Conservation (phyloP, 1,140 invertebrate genomes). For the Campoletis sonorensis region DNA sequence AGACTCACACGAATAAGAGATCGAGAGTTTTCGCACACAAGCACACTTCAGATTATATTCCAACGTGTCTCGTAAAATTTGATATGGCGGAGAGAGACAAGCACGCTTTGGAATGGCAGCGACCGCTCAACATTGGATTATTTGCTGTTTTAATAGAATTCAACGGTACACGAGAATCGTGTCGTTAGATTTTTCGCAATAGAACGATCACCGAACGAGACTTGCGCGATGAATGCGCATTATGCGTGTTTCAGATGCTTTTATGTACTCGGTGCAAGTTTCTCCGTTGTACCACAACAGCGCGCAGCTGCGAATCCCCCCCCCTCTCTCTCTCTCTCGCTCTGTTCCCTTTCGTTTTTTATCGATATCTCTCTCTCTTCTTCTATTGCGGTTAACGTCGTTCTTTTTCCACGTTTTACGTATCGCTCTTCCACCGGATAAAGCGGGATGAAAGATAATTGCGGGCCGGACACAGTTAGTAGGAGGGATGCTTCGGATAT, state of each 20-base stretch:
- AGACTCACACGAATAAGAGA: conserved; percentile 19
- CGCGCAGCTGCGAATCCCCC: conserved; percentile 12
- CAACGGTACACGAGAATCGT: neutral
- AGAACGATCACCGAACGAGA: neutral
- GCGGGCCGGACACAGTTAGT: too few species aligned
- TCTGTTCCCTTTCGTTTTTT: neutral
- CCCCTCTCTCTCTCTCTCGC: conserved; percentile 1
- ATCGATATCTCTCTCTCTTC: neutral
- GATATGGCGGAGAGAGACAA: too few species aligned
- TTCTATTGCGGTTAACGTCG: neutral
- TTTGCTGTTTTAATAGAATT: neutral
- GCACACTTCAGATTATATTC: neutral
- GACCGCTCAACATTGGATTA: neutral
- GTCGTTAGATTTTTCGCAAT: neutral
- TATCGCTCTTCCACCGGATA: neutral
- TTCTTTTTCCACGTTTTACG: neutral
- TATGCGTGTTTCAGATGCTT: conserved; percentile 15
- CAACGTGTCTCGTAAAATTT: too few species aligned
- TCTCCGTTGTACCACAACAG: neutral
- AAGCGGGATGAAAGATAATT: neutral
- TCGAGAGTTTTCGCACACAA: neutral
- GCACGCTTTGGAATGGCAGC: too few species aligned
- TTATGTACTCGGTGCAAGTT: conserved; percentile 15
- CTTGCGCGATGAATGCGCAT: conserved; percentile 35
- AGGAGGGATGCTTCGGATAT: neutral